A percentile compares a stretch with the other conserved stretches of the same genome.
Conservation (phyloP, 2,888 invertebrate genomes). For the Epinotia brunnichana region DNA sequence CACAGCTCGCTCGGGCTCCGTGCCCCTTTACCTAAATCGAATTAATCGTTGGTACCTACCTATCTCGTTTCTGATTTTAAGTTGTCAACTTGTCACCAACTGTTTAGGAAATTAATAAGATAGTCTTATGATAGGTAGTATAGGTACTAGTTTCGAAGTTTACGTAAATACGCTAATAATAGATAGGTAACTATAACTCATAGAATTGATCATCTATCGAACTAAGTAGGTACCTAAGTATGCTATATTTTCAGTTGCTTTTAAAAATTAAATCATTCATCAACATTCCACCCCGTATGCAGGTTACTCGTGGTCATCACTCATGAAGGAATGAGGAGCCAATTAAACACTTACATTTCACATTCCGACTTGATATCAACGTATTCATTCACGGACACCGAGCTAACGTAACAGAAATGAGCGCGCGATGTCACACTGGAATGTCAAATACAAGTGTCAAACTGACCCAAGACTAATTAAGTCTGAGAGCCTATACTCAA, state of each 20-base stretch:
- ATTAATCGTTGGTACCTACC: not conserved
- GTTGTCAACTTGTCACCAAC: not conserved
- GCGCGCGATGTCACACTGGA: not conserved
- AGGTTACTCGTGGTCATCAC: not conserved
- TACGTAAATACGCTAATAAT: no score
- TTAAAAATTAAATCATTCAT: not conserved
- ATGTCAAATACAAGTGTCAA: not conserved
- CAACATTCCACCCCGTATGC: not conserved
- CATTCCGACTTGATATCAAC: not conserved
- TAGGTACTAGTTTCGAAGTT: no score
- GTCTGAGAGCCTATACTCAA: not conserved
- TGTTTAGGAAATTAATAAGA: not conserved
- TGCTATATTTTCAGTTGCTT: not conserved
- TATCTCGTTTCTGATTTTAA: no score
- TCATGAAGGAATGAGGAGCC: not conserved
- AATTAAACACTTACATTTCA: not conserved
- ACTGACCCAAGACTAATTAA: not conserved
- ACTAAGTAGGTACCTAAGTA: no score
- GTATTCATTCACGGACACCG: no score
- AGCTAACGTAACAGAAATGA: no score
- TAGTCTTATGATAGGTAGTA: not conserved
- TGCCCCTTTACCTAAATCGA: not conserved
- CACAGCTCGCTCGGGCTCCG: not conserved
- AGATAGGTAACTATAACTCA: no score
- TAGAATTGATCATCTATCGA: not conserved